Base-by-base conservation (phyloP, 2,113 vertebrate genomes). In the Muscicapa adusta region DNA sequence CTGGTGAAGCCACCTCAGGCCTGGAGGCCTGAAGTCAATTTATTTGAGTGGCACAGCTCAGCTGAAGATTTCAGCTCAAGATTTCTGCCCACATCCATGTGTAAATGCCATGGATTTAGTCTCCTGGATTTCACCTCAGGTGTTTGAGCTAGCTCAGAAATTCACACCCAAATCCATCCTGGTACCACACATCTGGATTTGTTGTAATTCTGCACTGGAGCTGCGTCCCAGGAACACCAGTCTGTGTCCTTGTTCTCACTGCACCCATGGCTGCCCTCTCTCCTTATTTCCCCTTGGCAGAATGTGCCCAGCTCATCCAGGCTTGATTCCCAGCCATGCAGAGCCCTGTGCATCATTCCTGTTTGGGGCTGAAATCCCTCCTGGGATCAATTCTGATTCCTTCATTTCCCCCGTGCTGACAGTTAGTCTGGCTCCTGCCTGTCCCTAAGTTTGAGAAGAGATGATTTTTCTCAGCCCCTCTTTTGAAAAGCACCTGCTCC, bases 241-340 rank as follows among this genome's bases (percentile, higher is more conserved):
- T 23, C 31, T 43, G 61, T 62, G 53, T 40, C 86, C 36, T 47
- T 14, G n/a, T 60, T 47, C 77, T 70, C 56, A 6, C 31, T 66
- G 61, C 53, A 28, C 47, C 72, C 18, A 0, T 13, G 43, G 5
- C 22, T 71, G 68, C 47, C 68, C 40, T 24, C 54, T 28, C 17
- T 73, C 38, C 65, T 36, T 40, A 22, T 16, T 68, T 26, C 16
- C 12, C 9, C 34, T 22, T 11, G 25, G 50, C 63, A 74, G 36
- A 40, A 40, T 2, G 1, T 48, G 14, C n/a, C 0, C 0, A 57
- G 36, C 25, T 28, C 5, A 0, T 34, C 48, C 12, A 9, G 24
- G n/a, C 78, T 91, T 2, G 0, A 8, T 29, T 47, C 57, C 51
- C 42, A 74, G 40, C 53, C 10, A 0, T 5, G 45, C 70, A 57